Percentiles rank a stretch among this genome's conserved stretches.
These are phyloP conservation scores for Pocillopora grandis DNA, from an alignment of 92 coral and sea anemone species.

Conservation along the genomic window DNA sequence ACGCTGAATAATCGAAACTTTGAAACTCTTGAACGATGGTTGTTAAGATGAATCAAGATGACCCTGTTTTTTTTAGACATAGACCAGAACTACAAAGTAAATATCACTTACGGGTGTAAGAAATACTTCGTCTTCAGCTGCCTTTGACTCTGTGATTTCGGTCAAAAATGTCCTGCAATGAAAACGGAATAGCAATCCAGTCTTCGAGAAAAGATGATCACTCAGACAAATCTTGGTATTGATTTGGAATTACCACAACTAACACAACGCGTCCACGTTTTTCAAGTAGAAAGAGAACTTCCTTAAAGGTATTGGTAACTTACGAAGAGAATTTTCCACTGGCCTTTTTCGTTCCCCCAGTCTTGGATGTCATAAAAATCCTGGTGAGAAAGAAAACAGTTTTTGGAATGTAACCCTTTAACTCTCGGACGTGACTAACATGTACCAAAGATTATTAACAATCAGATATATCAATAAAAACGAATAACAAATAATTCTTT, in stretches of 20 bases:
- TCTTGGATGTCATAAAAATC: constrained; percentile 69
- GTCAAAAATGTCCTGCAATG: constrained; percentile 74
- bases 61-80: too few relatives aligned
- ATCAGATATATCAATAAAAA: too few relatives aligned
- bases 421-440: too few relatives aligned
- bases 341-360: constrained; percentile 45
- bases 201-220: neutral
- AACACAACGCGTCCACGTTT: too few relatives aligned
- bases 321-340: constrained; percentile 69
- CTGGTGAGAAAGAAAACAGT: constrained; percentile 31
- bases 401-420: neutral
- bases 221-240: neutral
- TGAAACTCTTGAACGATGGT: too few relatives aligned
- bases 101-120: constrained; percentile 65
- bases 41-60: too few relatives aligned
- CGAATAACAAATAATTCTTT: too few relatives aligned
- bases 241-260: neutral
- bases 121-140: constrained; percentile 35
- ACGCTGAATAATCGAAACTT: too few relatives aligned
- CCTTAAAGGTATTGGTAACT: constrained; percentile 24
- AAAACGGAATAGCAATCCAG: neutral
- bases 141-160: constrained; percentile 63
- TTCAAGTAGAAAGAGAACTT: too few relatives aligned
- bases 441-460: too few relatives aligned
- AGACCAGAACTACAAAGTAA: neutral